phyloP scores from a whole-genome alignment of 2,113 vertebrate genomes.

The Rhodinocichla rosea region DNA sequence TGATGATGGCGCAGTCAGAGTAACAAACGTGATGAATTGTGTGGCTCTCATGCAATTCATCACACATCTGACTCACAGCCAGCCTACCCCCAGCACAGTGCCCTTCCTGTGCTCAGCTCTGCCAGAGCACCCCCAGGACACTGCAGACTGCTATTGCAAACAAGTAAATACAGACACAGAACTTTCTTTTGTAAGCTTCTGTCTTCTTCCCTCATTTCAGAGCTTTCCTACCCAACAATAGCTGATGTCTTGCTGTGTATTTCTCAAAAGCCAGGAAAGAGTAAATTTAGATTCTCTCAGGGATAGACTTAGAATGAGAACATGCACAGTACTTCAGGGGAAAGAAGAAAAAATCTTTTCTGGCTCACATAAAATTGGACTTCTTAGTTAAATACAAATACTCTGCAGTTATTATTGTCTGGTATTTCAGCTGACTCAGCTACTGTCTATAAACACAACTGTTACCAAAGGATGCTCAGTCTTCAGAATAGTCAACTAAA shows the following conservation, averaged over 20 bases:
- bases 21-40: neutral
- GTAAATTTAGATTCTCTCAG: conserved; percentile 5
- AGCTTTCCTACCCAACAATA: neutral
- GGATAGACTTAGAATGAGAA: neutral
- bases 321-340: neutral
- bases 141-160: neutral
- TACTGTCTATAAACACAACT: neutral
- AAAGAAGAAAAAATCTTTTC: neutral
- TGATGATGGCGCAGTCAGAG: neutral
- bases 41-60: neutral
- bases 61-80: neutral
- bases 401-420: neutral
- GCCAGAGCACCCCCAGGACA: neutral
- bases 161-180: neutral
- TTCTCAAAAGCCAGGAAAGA: neutral
- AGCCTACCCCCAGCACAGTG: neutral
- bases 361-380: neutral
- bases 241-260: neutral
- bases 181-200: neutral
- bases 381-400: neutral
- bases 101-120: neutral
- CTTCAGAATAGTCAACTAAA: neutral
- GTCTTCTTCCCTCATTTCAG: neutral
- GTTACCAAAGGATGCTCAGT: neutral
- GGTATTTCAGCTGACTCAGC: neutral